Evolutionary conservation across 2,113 vertebrate genomes (phyloP), one percentile per base, ranked within the genome.

Genomic region (Ramphastos sulfuratus): DNA sequence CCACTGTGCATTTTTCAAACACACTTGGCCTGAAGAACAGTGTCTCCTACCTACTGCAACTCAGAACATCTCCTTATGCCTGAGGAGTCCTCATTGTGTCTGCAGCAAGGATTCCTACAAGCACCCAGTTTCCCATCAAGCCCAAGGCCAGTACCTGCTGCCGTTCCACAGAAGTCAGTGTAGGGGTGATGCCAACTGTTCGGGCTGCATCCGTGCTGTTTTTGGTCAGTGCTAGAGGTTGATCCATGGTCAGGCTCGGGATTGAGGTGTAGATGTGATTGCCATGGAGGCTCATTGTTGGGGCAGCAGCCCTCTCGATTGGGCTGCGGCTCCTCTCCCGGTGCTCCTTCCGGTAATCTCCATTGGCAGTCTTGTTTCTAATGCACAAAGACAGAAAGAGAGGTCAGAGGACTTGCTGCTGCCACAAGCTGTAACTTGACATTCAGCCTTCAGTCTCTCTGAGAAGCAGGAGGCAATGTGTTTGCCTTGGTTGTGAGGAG

Each of bases 141-240:
- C 35, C 3, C 52, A 55, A 61, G 70, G 25, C 35, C 67, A 52
- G 1, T 98, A 99, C 99, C 99, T 99, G 99, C 97, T 99, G 99
- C 92, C 99, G 98, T 95, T 99, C 99, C 80, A 97, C 95, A 2
- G 98, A 96, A 75, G 97, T 98, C 97, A 98, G 97, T 8, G 98
- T 89, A 37, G 98, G 98, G 0, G 98, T 86, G 91, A 98, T 93
- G 83, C 98, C 94, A 2, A 98, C 96, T 3, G 97, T 96, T 64
- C 99, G 97, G 83, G 97, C 93, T 9, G 97, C 91, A 20, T 99
- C 99, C 97, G 98, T 82, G 97, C 98, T 99, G 98, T 97, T 99
- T 98, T 99, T 99, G 98, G 99, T 99, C 96, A 99, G 98, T 66
- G 99, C 99, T 35, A 99, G 98, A 17, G 99, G 99, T 98, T 99